Base-by-base conservation (phyloP, 2,797 vertebrate genomes). In the Hippoglossus hippoglossus region DNA sequence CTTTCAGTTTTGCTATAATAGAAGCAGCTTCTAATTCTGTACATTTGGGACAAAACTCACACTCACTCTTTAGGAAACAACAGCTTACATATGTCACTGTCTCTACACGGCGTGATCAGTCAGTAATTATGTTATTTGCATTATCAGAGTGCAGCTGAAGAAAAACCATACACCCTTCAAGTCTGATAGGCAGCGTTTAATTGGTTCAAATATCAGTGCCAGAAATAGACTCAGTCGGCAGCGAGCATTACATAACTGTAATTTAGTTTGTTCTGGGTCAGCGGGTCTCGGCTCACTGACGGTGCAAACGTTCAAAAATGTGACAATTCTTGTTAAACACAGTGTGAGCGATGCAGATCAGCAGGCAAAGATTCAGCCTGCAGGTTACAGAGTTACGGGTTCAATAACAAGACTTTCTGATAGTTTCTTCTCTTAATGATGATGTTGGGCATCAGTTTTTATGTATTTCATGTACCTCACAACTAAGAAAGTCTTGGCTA, bases 191-290 rank as follows among this genome's bases (percentile, higher is more conserved):
- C 73, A 26, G 69, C 55, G 19, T 83, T 86, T 89, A 89, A 91
- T 90, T 90, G 90, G 86, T 79, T 75, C 73, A 91, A 85, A 83
- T 83, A 84, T 79, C 79, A 84, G 77, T 4, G 73, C 84, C 81
- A 82, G 82, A 66, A 89, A 89, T 85, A 86, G 77, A 87, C 77
- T 73, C 73, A 53, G 79, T 69, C 78, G 53, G 80, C 77, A 58
- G 52, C 54, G 51, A 59, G 71, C 70, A 26, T 91, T 90, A 81
- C 84, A 50, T 83, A 87, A 90, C 63, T 64, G 80, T 86, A 73
- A 86, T 87, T 77, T 80, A 56, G 87, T 90, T 91, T 86, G 90
- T 88, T 89, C 82, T 82, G 82, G 88, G 87, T 92, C 90, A 91
- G 80, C 64, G 74, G 84, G 77, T 76, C 82, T 67, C 73, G 34